Conservation (phyloP, 2,113 vertebrate genomes). For the Coregonus clupeaformis region DNA sequence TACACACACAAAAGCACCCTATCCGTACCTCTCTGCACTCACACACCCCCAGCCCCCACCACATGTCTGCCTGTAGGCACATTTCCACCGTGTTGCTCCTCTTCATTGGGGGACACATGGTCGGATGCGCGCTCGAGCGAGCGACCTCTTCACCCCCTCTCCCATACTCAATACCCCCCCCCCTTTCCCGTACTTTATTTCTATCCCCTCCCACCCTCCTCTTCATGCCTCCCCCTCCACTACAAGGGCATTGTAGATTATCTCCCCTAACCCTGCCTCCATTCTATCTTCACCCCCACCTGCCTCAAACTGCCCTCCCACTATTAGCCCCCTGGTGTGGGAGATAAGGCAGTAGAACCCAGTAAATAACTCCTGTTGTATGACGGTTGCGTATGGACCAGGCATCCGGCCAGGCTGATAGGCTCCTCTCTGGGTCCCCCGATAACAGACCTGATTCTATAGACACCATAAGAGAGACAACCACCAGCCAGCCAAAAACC, state of each 20-base stretch:
- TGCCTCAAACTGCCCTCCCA: not conserved
- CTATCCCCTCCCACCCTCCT: no score
- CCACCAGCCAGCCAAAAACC: no score
- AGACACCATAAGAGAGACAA: not conserved
- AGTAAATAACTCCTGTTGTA: conserved; percentile 13
- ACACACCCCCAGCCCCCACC: not conserved
- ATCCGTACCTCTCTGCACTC: no score
- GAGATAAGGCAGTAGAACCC: conserved; percentile 8
- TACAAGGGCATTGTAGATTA: no score
- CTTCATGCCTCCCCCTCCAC: no score
- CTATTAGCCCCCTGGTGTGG: not conserved
- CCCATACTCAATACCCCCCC: no score
- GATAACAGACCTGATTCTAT: conserved; percentile 17
- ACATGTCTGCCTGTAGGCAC: not conserved
- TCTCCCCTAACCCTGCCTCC: no score
- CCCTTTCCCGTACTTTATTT: no score
- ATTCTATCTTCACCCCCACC: not conserved
- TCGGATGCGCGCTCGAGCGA: no score
- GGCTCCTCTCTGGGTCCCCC: conserved; percentile 1
- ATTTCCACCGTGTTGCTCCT: conserved; percentile 7
- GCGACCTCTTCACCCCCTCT: no score
- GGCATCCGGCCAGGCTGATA: conserved; percentile 14
- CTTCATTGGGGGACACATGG: not conserved
- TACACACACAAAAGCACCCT: no score
- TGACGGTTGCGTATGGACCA: not conserved